These are phyloP conservation scores for Platygyra sinensis DNA, from an alignment of 64 coral and sea anemone species.

Conservation along the genomic window DNA sequence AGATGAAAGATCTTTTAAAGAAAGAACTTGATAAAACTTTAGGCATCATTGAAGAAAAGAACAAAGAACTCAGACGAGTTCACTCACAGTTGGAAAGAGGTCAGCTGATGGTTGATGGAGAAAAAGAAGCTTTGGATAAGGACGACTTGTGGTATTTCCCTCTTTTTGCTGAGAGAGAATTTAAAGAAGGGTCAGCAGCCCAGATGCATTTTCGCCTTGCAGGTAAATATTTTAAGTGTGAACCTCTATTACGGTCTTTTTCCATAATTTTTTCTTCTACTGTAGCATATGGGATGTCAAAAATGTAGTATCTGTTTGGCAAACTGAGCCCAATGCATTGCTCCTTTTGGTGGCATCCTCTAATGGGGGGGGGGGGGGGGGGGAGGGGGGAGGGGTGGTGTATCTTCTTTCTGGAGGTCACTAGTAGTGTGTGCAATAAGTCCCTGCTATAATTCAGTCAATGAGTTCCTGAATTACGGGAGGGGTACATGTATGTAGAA, in stretches of 20 bases:
- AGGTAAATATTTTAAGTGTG: conserved; percentile 27
- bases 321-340: too few species aligned
- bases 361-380: too few species aligned
- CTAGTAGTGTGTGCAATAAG: too few species aligned
- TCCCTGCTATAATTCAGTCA: too few species aligned
- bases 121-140: conserved; percentile 68
- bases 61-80: conserved; percentile 65
- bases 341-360: too few species aligned
- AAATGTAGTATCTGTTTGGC: too few species aligned
- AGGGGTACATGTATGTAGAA: too few species aligned
- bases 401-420: too few species aligned
- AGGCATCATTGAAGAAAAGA: conserved; percentile 79
- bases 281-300: too few species aligned
- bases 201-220: conserved; percentile 92
- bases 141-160: conserved; percentile 78
- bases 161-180: conserved; percentile 83
- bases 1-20: conserved; percentile 82
- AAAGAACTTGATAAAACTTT: conserved; percentile 73
- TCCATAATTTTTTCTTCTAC: too few species aligned
- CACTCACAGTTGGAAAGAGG: conserved; percentile 67
- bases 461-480: too few species aligned
- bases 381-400: too few species aligned
- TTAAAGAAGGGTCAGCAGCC: conserved; percentile 70
- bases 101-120: conserved; percentile 68
- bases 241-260: neutral